These are phyloP conservation scores for Leucoma salicis DNA, from an alignment of 2,888 invertebrate species.

Conservation along the genomic window DNA sequence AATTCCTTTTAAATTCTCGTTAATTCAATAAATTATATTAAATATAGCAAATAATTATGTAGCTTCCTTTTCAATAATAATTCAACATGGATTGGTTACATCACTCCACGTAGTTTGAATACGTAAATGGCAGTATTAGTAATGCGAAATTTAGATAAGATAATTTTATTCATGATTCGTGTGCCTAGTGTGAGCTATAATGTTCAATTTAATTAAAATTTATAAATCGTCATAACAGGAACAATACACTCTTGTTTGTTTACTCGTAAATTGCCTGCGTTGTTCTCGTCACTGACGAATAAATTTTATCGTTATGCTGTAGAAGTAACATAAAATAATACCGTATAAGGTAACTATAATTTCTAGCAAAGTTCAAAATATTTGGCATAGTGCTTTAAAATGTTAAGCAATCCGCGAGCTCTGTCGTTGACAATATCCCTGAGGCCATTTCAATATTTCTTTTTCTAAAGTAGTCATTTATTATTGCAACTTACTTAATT, in stretches of 20 bases:
- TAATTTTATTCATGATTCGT: slow-evolving; percentile 19
- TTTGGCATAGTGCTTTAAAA: slow-evolving; percentile 37
- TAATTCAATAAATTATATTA: too few relatives aligned
- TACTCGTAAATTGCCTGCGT: slow-evolving; percentile 21
- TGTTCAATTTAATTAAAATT: slow-evolving; percentile 13
- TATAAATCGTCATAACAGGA: slow-evolving; percentile 1
- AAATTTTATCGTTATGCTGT: too few relatives aligned
- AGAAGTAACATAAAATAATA: too few relatives aligned
- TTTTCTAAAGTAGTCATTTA: too few relatives aligned
- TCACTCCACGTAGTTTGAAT: slow-evolving; percentile 15
- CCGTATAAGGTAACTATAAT: too few relatives aligned
- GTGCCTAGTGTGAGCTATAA: slow-evolving; percentile 1
- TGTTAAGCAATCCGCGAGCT: too few relatives aligned
- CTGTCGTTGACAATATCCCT: too few relatives aligned
- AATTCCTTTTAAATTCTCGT: too few relatives aligned
- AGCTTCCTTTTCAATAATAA: background rate
- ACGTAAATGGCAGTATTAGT: slow-evolving; percentile 20
- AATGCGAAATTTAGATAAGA: slow-evolving; percentile 24
- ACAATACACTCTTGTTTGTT: slow-evolving; percentile 11
- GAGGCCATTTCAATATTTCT: too few relatives aligned
- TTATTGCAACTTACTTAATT: too few relatives aligned
- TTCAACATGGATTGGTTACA: slow-evolving; percentile 3
- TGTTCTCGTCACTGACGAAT: slow-evolving; percentile 15
- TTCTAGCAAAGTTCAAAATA: slow-evolving; percentile 36
- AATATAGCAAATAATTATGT: too few relatives aligned